Base-by-base conservation (phyloP, 2,888 invertebrate species). In the Gastrophysa polygoni region DNA sequence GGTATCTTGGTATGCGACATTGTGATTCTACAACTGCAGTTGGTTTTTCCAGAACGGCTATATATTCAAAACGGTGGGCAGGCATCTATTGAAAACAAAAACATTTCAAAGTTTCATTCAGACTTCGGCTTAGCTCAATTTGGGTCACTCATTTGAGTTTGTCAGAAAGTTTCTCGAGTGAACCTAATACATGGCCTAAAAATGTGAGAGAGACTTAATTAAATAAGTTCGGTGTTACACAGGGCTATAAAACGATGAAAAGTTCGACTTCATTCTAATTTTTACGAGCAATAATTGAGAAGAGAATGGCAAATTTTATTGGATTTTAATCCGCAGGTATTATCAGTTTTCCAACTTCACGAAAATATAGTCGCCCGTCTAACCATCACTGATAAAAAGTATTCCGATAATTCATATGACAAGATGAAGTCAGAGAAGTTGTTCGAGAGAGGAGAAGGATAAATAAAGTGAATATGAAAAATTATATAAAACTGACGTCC, bases 181-280 rank as follows among this genome's bases (percentile, higher is more conserved):
- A 57, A 57, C 55, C 49, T 57, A 57, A 57, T 64, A 61, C 58
- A 52, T 51, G 55, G 55, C 24, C 29, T 20, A 58, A 61, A 64
- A 64, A 50, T 58, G 54, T 21, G 50, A 61, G 61, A 64, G 46
- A 57, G 56, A 64, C 50, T 64, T 60, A 61, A 64, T 64, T 61
- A 57, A 64, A 64, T 64, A 64, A 64, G 60, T 64, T 64, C 55
- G 32, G 46, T 47, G 54, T 47, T 50, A 56, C 54, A 52, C 21
- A 44, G 38, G 49, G 52, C 51, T 54, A 44, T 61, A 56, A 56
- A 60, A 56, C 54, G 49, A 24, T 58, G 47, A 51, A 64, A 64
- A 57, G 44, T 64, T 61, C 48, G 7, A 38, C 29, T 51, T 43
- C 28, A 54, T 52, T 61, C 51, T 61, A 51, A 57, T 57, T 57